These are phyloP conservation scores for Natator depressus DNA, from an alignment of 2,113 vertebrate species.

Conservation along the genomic window DNA sequence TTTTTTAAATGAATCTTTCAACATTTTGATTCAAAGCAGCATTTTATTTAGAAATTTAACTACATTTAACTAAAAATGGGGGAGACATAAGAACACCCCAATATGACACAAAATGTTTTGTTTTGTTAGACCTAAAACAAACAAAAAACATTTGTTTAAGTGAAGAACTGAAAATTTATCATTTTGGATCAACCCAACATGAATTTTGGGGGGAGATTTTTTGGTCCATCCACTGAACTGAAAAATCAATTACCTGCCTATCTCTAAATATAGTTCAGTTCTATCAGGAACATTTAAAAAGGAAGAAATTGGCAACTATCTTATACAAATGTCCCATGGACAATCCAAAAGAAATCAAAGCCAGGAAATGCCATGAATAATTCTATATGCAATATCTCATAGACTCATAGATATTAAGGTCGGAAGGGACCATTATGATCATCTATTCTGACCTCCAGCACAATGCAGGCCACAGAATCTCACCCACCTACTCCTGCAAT, in stretches of 20 bases:
- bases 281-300: slow-evolving; percentile 40
- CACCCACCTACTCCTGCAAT: no score
- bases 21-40: neutral
- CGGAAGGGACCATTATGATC: no score
- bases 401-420: no score
- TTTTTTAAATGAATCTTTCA: neutral
- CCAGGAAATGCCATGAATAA: neutral
- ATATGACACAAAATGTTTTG: neutral
- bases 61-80: neutral
- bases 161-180: neutral
- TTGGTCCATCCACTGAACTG: neutral
- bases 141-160: neutral
- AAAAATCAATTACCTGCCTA: neutral
- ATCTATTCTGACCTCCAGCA: no score
- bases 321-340: slow-evolving; percentile 2
- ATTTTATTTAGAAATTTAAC: neutral
- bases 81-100: neutral
- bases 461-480: no score
- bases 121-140: no score
- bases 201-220: neutral
- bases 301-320: slow-evolving; percentile 6
- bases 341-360: slow-evolving; percentile 23
- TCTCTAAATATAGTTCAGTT: neutral
- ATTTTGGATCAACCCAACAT: neutral
- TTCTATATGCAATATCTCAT: neutral